Percentiles rank a stretch among this genome's conserved stretches.
phyloP scores from a whole-genome alignment of 30 jellyfish, hydroid and myxozoan genomes.

The Morbakka virulenta region DNA sequence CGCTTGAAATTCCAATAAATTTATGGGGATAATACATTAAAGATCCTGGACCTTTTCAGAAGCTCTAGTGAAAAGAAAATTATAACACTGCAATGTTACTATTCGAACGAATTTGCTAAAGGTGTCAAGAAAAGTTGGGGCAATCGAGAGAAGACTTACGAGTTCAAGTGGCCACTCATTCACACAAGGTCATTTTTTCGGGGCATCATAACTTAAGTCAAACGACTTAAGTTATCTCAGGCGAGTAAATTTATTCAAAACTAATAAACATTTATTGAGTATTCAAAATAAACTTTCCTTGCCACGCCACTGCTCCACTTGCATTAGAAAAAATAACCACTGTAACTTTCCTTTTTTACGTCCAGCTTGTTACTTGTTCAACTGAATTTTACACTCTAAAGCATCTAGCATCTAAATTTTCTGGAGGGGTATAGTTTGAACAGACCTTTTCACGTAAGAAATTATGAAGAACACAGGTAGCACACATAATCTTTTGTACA shows the following conservation, averaged over 20 bases:
- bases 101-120: constrained; percentile 17
- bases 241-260: no score
- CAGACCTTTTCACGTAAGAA: not conserved
- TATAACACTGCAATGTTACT: constrained; percentile 39
- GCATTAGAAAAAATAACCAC: no score
- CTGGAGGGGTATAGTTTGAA: no score
- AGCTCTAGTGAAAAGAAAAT: constrained; percentile 4
- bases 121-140: constrained; percentile 30
- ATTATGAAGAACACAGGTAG: constrained; percentile 17
- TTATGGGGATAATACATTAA: not conserved
- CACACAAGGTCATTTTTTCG: constrained; percentile 17
- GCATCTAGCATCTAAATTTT: no score
- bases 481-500: constrained; percentile 11
- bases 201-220: constrained; percentile 32
- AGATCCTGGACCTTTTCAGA: not conserved
- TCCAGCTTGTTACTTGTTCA: no score
- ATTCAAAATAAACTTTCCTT: no score
- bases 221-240: no score
- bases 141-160: constrained; percentile 35
- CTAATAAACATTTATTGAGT: no score
- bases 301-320: no score
- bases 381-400: no score
- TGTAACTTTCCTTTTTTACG: no score
- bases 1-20: not conserved
- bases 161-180: constrained; percentile 41